A percentile compares a stretch with the other conserved stretches of the same genome.
phyloP scores from a whole-genome alignment of 2,888 invertebrate genomes.

The Strigamia maritima region DNA sequence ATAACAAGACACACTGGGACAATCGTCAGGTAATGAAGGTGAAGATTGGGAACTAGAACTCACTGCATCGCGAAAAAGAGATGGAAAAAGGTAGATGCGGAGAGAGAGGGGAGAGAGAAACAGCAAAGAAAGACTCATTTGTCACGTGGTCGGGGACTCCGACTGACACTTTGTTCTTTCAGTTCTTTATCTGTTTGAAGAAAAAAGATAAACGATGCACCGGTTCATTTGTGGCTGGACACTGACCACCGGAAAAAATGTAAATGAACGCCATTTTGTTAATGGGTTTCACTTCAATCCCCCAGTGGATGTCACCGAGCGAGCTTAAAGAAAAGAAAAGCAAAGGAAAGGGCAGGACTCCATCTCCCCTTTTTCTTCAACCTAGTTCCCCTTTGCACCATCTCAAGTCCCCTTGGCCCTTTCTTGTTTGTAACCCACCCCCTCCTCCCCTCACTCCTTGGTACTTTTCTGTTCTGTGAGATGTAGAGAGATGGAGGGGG shows the following conservation, averaged over 20 bases:
- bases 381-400: neutral
- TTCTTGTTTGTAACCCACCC: neutral
- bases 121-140: constrained; percentile 3
- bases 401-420: neutral
- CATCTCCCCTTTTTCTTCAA: neutral
- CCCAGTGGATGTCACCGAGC: neutral
- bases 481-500: constrained; percentile 6
- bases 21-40: constrained; percentile 35
- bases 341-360: constrained; percentile 4
- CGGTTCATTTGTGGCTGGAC: constrained; percentile 4
- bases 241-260: neutral
- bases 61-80: neutral
- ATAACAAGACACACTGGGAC: constrained; percentile 33
- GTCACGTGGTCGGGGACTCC: constrained; percentile 13
- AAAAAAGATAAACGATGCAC: constrained; percentile 4
- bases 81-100: neutral
- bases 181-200: neutral
- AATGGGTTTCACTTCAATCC: neutral
- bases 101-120: neutral
- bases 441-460: neutral
- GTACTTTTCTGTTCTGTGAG: neutral
- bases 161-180: constrained; percentile 18
- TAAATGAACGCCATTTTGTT: constrained; percentile 4
- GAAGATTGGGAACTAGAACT: constrained; percentile 1
- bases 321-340: constrained; percentile 3